A percentile compares a stretch with the other conserved stretches of the same genome.
Evolutionary conservation across 2,888 invertebrate genomes (phyloP).

Genomic region (Amphipoea lucens): DNA sequence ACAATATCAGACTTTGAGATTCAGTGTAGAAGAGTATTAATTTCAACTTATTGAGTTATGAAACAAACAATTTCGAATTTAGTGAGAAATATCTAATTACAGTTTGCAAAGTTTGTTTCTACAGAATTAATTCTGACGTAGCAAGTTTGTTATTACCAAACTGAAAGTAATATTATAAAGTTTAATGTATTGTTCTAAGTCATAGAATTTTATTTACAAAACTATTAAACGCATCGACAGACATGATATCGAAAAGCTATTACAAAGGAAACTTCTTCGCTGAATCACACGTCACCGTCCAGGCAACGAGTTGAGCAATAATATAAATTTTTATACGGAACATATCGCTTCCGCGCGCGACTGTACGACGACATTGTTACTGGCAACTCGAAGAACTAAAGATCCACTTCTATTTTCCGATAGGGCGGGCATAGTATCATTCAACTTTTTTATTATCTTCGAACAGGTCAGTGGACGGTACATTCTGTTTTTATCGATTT

Average conservation of each 20-base stretch:
- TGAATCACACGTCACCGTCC: conserved; percentile 55
- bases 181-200: conserved; percentile 5
- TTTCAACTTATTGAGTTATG: conserved; percentile 7
- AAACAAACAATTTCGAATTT: conserved; percentile 1
- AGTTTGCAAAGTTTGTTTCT: conserved; percentile 24
- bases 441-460: conserved; percentile 89
- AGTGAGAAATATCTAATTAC: conserved; percentile 13
- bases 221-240: conserved; percentile 26
- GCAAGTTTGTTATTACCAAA: conserved; percentile 24
- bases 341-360: conserved; percentile 70
- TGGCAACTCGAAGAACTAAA: conserved; percentile 83
- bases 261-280: conserved; percentile 13
- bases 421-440: conserved; percentile 86
- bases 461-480: conserved; percentile 81
- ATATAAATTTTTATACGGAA: conserved; percentile 62
- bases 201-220: conserved; percentile 37
- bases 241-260: conserved; percentile 48
- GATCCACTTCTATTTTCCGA: conserved; percentile 87
- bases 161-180: conserved; percentile 4
- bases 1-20: not conserved
- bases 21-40: not conserved
- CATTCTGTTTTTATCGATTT: conserved; percentile 70
- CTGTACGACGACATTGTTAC: conserved; percentile 84
- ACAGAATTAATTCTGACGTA: conserved; percentile 4
- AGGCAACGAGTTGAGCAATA: conserved; percentile 57